These are phyloP conservation scores for Pseudomugil tenellus DNA, from an alignment of 2,797 vertebrate species.

Conservation along the genomic window DNA sequence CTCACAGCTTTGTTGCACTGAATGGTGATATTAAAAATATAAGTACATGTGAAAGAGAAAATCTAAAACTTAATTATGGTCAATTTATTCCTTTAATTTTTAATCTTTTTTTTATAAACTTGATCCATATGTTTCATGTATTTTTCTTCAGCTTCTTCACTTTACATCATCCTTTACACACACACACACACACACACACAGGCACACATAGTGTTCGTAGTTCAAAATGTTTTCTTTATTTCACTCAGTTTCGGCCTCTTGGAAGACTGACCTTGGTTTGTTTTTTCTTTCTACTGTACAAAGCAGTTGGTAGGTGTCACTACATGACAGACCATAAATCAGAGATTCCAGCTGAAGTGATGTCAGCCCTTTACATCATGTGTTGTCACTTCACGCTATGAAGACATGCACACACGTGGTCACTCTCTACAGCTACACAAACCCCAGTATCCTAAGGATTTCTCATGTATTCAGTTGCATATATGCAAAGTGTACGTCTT, in stretches of 20 bases:
- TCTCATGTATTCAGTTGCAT: conserved; percentile 29
- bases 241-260: conserved; percentile 27
- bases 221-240: not conserved
- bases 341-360: conserved; percentile 72
- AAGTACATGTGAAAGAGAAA: conserved; percentile 2
- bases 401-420: conserved; percentile 58
- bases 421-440: conserved; percentile 49
- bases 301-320: conserved; percentile 48
- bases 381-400: conserved; percentile 64
- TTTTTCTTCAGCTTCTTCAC: too few species aligned
- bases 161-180: too few species aligned
- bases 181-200: too few species aligned
- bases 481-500: not conserved
- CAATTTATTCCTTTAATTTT: not conserved
- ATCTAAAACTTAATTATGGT: not conserved
- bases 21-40: not conserved
- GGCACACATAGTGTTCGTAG: too few species aligned
- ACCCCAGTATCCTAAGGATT: conserved; percentile 41
- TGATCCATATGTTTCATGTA: not conserved
- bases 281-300: conserved; percentile 44
- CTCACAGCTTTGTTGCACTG: too few species aligned
- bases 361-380: conserved; percentile 78
- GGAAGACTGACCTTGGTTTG: conserved; percentile 65
- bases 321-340: conserved; percentile 64
- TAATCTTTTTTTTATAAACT: not conserved